phyloP scores from a whole-genome alignment of 2,113 vertebrate species.

The Hippocampus mohnikei region DNA sequence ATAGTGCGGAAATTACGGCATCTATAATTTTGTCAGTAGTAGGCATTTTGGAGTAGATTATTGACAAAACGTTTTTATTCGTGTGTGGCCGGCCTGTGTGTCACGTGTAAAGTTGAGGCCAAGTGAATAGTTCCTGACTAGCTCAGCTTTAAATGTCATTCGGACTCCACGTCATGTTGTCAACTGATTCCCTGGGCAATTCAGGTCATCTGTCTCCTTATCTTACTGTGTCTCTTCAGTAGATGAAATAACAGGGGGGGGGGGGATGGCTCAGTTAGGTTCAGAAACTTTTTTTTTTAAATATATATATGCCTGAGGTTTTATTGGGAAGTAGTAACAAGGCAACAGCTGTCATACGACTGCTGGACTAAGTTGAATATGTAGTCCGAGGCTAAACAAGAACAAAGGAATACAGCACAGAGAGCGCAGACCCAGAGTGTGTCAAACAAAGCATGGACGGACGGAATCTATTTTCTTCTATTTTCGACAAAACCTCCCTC shows the following conservation, averaged over 20 bases:
- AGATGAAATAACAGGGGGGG: not conserved
- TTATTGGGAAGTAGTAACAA: not conserved
- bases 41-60: no score
- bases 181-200: not conserved
- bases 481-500: not conserved
- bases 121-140: no score
- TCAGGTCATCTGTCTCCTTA: not conserved
- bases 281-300: not conserved
- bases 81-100: no score
- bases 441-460: no score
- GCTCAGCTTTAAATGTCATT: not conserved
- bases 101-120: no score
- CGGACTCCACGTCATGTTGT: not conserved
- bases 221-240: no score
- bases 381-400: not conserved
- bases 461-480: not conserved
- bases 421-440: not conserved
- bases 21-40: no score
- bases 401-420: not conserved
- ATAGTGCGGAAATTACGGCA: no score
- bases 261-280: no score
- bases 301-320: not conserved
- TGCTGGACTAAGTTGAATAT: not conserved
- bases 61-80: no score
- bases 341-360: not conserved